These are phyloP conservation scores for Nephotettix cincticeps DNA, from an alignment of 1,140 invertebrate genomes.

Conservation along the genomic window DNA sequence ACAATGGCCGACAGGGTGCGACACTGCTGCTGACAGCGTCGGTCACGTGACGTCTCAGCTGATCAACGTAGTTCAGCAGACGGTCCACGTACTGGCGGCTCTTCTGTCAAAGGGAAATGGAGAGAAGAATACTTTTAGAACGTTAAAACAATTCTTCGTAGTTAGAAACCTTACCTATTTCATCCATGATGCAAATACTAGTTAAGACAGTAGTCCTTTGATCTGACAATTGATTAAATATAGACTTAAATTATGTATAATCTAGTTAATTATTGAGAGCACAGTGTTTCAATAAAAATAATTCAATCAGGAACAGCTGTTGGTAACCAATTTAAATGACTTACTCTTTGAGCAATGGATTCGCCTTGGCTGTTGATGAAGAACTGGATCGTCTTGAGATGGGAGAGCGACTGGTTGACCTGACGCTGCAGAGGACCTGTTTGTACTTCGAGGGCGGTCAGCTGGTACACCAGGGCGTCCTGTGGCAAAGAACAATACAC, in stretches of 20 bases:
- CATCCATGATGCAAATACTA: too few relatives aligned
- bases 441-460: slow-evolving; percentile 71
- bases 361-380: slow-evolving; percentile 71
- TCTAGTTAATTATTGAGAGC: too few relatives aligned
- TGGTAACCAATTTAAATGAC: background rate
- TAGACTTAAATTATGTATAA: too few relatives aligned
- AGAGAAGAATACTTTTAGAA: too few relatives aligned
- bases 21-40: slow-evolving; percentile 59
- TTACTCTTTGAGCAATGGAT: slow-evolving; percentile 64
- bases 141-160: too few relatives aligned
- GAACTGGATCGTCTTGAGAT: slow-evolving; percentile 70
- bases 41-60: slow-evolving; percentile 64
- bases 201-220: too few relatives aligned
- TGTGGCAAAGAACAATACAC: slow-evolving; percentile 47
- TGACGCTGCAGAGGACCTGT: slow-evolving; percentile 63
- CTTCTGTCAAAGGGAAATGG: slow-evolving; percentile 55
- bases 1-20: slow-evolving; percentile 69
- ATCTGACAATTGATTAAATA: too few relatives aligned
- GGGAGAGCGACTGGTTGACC: slow-evolving; percentile 69
- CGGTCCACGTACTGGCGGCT: slow-evolving; percentile 58
- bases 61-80: slow-evolving; percentile 61
- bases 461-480: slow-evolving; percentile 68
- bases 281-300: too few relatives aligned
- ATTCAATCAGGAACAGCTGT: too few relatives aligned
- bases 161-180: too few relatives aligned